Evolutionary conservation across 2,797 vertebrate genomes (phyloP).

Genomic region (Sitta carolinensis): DNA sequence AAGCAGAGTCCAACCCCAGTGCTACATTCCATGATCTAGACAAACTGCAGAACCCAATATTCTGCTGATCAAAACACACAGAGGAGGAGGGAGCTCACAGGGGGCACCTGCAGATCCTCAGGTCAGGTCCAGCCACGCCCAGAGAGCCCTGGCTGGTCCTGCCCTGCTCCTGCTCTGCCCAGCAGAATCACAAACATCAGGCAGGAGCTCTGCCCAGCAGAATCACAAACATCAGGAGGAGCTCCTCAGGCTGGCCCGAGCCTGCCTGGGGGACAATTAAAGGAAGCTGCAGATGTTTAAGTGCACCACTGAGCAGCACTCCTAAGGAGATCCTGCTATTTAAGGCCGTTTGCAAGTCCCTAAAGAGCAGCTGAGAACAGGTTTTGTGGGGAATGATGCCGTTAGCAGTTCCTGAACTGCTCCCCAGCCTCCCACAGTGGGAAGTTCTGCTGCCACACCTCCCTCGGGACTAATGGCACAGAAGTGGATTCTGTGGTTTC

Average conservation of each 20-base stretch:
- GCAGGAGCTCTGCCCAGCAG: neutral
- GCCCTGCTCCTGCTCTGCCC: neutral
- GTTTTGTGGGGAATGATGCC: conserved; percentile 4
- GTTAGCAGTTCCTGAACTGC: neutral
- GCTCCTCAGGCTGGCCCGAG: neutral
- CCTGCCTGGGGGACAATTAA: neutral
- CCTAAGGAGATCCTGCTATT: neutral
- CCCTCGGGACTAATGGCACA: neutral
- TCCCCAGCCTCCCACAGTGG: neutral
- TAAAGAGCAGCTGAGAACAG: neutral
- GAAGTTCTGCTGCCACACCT: neutral
- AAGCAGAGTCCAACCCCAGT: neutral
- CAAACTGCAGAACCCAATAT: neutral
- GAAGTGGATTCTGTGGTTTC: neutral
- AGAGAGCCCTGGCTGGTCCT: neutral
- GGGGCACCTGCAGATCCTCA: neutral
- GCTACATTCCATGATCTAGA: fast-evolving
- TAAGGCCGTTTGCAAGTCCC: neutral
- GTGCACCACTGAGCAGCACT: neutral
- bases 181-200: too few relatives aligned
- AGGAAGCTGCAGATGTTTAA: conserved; percentile 39
- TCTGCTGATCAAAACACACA: neutral
- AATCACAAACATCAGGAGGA: too few relatives aligned
- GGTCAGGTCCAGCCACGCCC: fast-evolving
- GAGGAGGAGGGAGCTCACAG: neutral